A percentile compares a stretch with the other conserved stretches of the same genome.
phyloP scores from a whole-genome alignment of 2,797 vertebrate genomes.

The Mormyrus proboscirostris region DNA sequence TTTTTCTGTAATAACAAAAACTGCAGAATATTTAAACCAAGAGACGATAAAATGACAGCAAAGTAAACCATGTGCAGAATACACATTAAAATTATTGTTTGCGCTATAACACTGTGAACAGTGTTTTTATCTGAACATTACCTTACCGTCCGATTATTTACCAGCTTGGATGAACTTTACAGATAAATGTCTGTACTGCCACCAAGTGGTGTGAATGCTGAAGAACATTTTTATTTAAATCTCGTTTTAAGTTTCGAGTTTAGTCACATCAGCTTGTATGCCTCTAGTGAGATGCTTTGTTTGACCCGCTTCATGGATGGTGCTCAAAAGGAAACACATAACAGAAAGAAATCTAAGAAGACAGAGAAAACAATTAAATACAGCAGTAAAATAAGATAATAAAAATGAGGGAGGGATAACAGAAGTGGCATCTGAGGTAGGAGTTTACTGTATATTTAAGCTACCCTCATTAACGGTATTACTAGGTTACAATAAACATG shows the following conservation, averaged over 20 bases:
- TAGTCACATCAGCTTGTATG: neutral
- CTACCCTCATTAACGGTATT: neutral
- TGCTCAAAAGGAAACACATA: neutral
- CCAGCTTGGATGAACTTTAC: neutral
- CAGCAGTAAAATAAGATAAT: neutral
- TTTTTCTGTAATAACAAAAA: neutral
- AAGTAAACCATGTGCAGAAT: neutral
- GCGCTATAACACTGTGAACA: neutral
- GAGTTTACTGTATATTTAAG: neutral
- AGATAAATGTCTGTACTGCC: slow-evolving; percentile 35
- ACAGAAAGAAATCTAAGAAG: neutral
- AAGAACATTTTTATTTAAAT: slow-evolving; percentile 31
- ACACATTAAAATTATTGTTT: neutral
- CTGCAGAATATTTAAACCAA: neutral
- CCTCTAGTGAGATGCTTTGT: neutral
- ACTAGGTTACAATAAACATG: neutral
- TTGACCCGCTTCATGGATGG: neutral
- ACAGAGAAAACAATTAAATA: neutral
- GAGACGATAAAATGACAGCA: neutral
- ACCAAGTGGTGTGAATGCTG: slow-evolving; percentile 45
- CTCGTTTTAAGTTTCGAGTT: neutral
- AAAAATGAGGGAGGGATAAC: neutral
- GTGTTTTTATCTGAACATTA: neutral
- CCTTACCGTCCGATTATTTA: neutral
- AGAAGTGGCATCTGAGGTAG: neutral